Conservation (phyloP, 1,140 invertebrate species). For the Laupala kohalensis region DNA sequence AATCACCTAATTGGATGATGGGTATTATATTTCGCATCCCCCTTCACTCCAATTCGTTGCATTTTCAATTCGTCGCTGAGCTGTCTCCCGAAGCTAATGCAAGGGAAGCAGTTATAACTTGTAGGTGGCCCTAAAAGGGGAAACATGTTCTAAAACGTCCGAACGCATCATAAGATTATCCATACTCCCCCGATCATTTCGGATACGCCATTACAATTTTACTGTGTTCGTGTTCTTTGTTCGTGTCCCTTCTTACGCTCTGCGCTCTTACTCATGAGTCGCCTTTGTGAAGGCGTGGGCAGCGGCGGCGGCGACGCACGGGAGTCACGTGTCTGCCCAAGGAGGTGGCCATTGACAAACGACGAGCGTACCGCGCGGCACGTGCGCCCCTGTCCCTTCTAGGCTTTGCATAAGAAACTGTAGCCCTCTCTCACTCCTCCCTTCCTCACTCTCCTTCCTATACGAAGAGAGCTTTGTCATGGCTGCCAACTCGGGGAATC, state of each 20-base stretch:
- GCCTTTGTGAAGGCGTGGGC: not conserved
- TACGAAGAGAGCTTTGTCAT: not conserved
- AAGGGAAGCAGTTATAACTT: not conserved
- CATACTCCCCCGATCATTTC: not conserved
- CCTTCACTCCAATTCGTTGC: not conserved
- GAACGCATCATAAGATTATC: not conserved
- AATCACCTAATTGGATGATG: not conserved
- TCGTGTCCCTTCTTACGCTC: not conserved
- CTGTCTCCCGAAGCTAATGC: not conserved
- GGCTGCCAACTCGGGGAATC: not conserved
- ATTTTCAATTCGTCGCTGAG: no score
- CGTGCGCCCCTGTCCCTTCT: not conserved
- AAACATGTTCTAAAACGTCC: not conserved
- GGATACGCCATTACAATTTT: not conserved
- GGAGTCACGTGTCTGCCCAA: not conserved
- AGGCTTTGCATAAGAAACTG: not conserved
- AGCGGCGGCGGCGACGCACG: no score
- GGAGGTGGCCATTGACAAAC: not conserved
- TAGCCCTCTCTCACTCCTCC: not conserved
- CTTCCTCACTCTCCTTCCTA: not conserved
- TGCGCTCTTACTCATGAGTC: not conserved
- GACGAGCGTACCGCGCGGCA: not conserved
- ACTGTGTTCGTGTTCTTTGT: not conserved
- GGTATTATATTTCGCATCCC: not conserved
- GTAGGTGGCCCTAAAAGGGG: not conserved